Percentiles rank a stretch among this genome's conserved stretches.
These are phyloP conservation scores for Macaria notata DNA, from an alignment of 2,888 invertebrate genomes.

Conservation along the genomic window DNA sequence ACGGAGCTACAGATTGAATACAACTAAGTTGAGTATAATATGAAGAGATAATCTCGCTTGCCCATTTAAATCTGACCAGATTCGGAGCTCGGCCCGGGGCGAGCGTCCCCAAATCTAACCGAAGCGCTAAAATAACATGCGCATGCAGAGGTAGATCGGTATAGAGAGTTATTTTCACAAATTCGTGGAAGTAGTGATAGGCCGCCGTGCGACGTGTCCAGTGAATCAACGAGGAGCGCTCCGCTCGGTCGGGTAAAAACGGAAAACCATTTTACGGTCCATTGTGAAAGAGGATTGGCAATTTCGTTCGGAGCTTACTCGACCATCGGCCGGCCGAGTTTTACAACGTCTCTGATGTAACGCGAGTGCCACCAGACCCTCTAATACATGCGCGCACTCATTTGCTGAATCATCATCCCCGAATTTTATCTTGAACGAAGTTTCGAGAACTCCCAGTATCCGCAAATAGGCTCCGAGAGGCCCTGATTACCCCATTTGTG, in stretches of 20 bases:
- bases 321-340: conserved; percentile 75
- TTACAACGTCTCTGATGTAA: conserved; percentile 75
- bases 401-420: conserved; percentile 38
- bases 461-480: conserved; percentile 20
- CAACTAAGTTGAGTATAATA: no score
- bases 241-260: conserved; percentile 79
- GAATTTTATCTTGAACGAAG: conserved; percentile 28
- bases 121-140: conserved; percentile 31
- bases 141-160: conserved; percentile 40
- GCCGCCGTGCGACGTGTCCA: conserved; percentile 75
- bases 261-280: conserved; percentile 82
- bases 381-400: conserved; percentile 52
- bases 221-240: conserved; percentile 77
- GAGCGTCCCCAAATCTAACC: conserved; percentile 14
- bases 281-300: conserved; percentile 82
- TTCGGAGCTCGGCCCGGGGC: background rate
- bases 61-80: no score
- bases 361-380: conserved; percentile 56
- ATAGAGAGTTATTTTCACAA: conserved; percentile 72
- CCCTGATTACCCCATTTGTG: conserved; percentile 24
- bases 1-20: no score
- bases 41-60: no score
- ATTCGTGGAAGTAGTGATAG: conserved; percentile 70
- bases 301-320: conserved; percentile 78
- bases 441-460: conserved; percentile 22